Percentiles rank a stretch among this genome's conserved stretches.
Evolutionary conservation across 1,140 invertebrate genomes (phyloP).

Genomic region (Theocolax elegans): DNA sequence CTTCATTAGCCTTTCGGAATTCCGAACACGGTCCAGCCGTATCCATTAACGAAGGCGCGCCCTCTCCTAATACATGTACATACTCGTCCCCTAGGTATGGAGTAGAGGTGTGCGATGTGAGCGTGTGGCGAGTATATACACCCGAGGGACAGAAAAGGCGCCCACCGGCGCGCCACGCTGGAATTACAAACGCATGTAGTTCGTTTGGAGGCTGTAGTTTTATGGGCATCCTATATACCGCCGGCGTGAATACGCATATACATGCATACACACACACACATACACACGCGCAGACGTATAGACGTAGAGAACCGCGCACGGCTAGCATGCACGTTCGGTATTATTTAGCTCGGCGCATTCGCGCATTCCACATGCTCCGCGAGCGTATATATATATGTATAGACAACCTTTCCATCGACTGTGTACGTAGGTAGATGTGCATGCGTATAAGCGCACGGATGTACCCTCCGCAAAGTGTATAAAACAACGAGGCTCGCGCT

Average conservation of each 20-base stretch:
- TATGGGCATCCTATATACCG: slow-evolving; percentile 43
- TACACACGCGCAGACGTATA: neutral
- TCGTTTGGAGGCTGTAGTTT: slow-evolving; percentile 55
- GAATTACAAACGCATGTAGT: slow-evolving; percentile 61
- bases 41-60: slow-evolving; percentile 47
- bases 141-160: slow-evolving; percentile 11
- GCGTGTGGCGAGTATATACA: neutral
- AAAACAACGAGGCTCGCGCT: slow-evolving; percentile 54
- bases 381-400: too few relatives aligned
- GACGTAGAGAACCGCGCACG: slow-evolving; percentile 36
- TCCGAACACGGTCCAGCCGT: slow-evolving; percentile 48
- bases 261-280: slow-evolving; percentile 16
- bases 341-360: slow-evolving; percentile 55
- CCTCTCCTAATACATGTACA: neutral
- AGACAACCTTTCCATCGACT: slow-evolving; percentile 41
- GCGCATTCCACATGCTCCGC: slow-evolving; percentile 40
- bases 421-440: neutral
- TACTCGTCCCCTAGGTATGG: too few relatives aligned
- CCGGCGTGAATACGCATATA: neutral
- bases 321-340: slow-evolving; percentile 52
- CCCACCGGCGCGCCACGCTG: slow-evolving; percentile 18
- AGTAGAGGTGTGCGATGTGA: neutral
- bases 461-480: slow-evolving; percentile 25
- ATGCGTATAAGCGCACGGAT: neutral
- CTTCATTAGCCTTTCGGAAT: slow-evolving; percentile 56